These are phyloP conservation scores for Mycetomoellerius zeteki DNA, from an alignment of 1,140 invertebrate species.

Conservation along the genomic window DNA sequence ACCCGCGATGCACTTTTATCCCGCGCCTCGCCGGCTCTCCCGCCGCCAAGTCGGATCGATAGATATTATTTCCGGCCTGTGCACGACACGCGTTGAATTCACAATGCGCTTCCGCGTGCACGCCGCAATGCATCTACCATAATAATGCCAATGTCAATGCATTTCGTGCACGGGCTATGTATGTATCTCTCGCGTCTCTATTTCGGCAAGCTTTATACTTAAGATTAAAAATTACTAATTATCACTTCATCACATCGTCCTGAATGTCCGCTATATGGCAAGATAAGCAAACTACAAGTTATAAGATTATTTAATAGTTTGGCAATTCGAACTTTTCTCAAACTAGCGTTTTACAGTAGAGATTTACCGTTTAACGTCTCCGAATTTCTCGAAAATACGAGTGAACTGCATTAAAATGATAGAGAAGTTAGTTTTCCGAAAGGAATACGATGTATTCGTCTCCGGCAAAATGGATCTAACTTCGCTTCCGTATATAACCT, in stretches of 20 bases:
- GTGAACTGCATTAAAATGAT: slow-evolving; percentile 41
- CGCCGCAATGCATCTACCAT: slow-evolving; percentile 68
- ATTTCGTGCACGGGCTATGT: slow-evolving; percentile 66
- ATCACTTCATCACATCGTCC: background rate
- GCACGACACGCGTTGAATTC: slow-evolving; percentile 75
- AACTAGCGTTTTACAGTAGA: no score
- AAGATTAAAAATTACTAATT: background rate
- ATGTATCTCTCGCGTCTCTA: background rate
- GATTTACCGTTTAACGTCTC: slow-evolving; percentile 26
- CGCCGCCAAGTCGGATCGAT: slow-evolving; percentile 66
- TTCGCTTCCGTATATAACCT: slow-evolving; percentile 62
- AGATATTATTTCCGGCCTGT: slow-evolving; percentile 79
- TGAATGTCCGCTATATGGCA: no score
- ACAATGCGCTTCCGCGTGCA: slow-evolving; percentile 78
- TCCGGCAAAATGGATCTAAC: slow-evolving; percentile 66
- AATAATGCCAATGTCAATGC: slow-evolving; percentile 78
- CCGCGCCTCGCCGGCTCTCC: slow-evolving; percentile 18
- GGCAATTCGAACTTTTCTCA: background rate
- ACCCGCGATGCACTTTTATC: slow-evolving; percentile 72
- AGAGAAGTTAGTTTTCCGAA: slow-evolving; percentile 56
- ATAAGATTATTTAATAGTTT: slow-evolving; percentile 2
- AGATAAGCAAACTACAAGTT: background rate
- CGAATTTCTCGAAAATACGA: slow-evolving; percentile 55
- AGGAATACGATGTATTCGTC: slow-evolving; percentile 64
- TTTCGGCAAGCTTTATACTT: background rate